Base-by-base conservation (phyloP, 2,113 vertebrate species). In the Ranitomeya variabilis region DNA sequence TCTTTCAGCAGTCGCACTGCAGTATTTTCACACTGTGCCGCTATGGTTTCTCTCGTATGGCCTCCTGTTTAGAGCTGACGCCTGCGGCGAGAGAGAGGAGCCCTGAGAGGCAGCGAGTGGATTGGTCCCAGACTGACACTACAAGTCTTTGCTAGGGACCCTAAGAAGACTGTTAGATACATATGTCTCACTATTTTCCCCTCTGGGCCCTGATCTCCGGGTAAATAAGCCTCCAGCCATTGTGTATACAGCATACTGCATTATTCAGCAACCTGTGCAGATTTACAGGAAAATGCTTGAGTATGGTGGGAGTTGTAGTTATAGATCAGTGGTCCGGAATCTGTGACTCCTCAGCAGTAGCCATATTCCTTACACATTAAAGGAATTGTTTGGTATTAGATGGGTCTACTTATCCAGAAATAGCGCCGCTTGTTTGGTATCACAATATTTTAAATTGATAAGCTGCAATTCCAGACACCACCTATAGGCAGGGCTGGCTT, bases 11-110 rank as follows among this genome's bases (percentile, higher is more conserved):
- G 14, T 71, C 67, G 14, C 23, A 26, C 11, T 7, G 13, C 26
- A 16, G 69, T 15, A 23, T 31, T 26, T 37, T 16, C 69, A 31
- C 26, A 16, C 9, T 74, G 13, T 67, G 21, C 14, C 14, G 13
- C 13, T 15, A 7, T 10, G 37, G 9, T 26, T 73, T 73, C 16
- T 31, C 71, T 74, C 31, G 1, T 74, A 45, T 74, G 31, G 31
- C 31, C 71, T 74, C 71, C 16, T 74, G 19, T 7, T 19, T 6
- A 45, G 71, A 74, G 71, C 37, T 18, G 71, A 74, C 45, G 71
- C 71, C 71, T 74, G 71, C 31, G 16, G 71, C 71, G 45, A 74
- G 71, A 19, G 7, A 74, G 71, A 74, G 71, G 71, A 74, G 37
- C 31, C 71, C 19, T 51, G 71, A 31, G 37, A 31, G 71, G 31